Evolutionary conservation across 2,113 vertebrate genomes (phyloP).

Genomic region (Myocastor coypus): DNA sequence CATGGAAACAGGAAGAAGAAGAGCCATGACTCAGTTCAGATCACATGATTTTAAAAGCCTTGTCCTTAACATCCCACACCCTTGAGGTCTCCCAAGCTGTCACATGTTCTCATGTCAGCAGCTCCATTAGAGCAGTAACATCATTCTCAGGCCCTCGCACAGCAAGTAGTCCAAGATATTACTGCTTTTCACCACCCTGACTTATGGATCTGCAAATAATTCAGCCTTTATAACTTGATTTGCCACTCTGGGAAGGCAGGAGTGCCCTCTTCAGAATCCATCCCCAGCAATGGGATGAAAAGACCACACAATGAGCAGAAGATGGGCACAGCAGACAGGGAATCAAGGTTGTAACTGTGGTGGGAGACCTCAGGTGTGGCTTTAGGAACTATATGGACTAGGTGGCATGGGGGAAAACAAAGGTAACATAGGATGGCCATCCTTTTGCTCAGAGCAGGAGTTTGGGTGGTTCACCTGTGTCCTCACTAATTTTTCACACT

Average conservation of each 20-base stretch:
- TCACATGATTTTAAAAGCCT: not conserved
- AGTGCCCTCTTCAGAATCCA: not conserved
- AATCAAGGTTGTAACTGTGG: not conserved
- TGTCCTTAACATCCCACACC: constrained; percentile 27
- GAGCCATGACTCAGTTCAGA: not conserved
- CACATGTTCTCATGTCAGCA: constrained; percentile 57
- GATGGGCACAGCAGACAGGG: not conserved
- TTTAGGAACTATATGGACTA: not conserved
- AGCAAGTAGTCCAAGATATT: not conserved
- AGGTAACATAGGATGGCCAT: not conserved
- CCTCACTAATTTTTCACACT: not conserved
- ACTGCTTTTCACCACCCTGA: not conserved
- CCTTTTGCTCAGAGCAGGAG: not conserved
- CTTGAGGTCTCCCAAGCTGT: not conserved
- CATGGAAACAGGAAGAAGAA: not conserved
- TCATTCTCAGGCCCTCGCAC: not conserved
- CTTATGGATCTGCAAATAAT: not conserved
- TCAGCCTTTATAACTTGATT: not conserved
- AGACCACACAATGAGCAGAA: not conserved
- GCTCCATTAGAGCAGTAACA: not conserved
- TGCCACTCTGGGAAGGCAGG: not conserved
- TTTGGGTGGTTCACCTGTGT: not conserved
- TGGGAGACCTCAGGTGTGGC: not conserved
- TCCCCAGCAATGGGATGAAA: not conserved
- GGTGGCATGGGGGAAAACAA: not conserved